Evolutionary conservation across 2,888 invertebrate species (phyloP), one percentile per base, ranked within the genome.

Genomic region (Acronicta alni): DNA sequence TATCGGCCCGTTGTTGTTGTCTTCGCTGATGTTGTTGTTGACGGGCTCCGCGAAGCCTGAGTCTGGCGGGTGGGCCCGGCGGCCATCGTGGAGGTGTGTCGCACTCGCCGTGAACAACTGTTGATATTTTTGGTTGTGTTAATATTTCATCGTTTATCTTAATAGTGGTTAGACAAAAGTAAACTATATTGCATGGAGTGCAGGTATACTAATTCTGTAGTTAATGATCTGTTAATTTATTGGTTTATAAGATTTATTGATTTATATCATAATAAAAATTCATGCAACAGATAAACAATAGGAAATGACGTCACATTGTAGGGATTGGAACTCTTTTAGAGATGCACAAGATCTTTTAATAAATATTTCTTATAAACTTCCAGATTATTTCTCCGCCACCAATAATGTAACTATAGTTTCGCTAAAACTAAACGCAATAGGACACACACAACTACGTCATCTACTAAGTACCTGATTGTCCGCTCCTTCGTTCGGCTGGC

Each of bases 1-100:
- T 69, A 95, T 95, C 30, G 95, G 95, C 0, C 95, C 95, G 78
- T 95, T 95, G 88, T 95, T 95, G 86, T 95, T 95, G 85, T 95
- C 95, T 72, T 94, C 94, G 78, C 85, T 87, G 78, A 91, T 85
- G 82, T 92, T 93, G 84, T 93, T 93, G 87, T 91, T 92, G 66
- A 77, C 89, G 16, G 93, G 90, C 76, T 93, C 93, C 1, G 89
- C 88, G 88, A 93, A 91, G 39, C 91, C 93, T 1, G 92, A 89
- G 72, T 93, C 93, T 47, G 92, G 90, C 15, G 90, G 91, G 55
- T 89, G 89, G 15, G 87, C 69, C 64, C 90, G 89, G n/a, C 89
- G 88, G 15, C 80, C 89, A 79, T 93, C 90, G 73, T 92, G 90
- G 18, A 92, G 84, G 69, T 91, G 91, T n/a, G 89, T 83, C 43